phyloP scores from a whole-genome alignment of 2,888 invertebrate species.

The Cataglyphis rosenhaueri region DNA sequence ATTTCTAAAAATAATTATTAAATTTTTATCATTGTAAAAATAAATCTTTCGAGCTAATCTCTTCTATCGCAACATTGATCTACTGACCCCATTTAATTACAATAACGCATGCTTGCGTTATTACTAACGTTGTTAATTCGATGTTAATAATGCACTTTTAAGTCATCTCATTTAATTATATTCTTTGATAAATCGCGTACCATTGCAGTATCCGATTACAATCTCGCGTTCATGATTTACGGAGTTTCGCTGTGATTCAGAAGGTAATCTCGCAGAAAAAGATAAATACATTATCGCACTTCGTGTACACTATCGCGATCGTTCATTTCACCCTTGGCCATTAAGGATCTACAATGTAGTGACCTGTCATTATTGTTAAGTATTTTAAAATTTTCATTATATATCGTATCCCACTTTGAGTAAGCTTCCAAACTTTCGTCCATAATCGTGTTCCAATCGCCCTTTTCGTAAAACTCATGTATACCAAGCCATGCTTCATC shows the following conservation, averaged over 20 bases:
- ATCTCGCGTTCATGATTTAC: constrained; percentile 30
- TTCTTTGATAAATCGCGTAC: neutral
- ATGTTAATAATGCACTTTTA: constrained; percentile 6
- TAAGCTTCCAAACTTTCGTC: constrained; percentile 61
- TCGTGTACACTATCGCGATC: no score
- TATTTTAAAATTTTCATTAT: neutral
- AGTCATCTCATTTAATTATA: constrained; percentile 4
- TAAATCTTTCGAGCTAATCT: constrained; percentile 17
- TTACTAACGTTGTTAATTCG: neutral
- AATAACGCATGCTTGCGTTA: neutral
- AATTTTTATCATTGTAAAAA: constrained; percentile 23
- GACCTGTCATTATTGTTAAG: constrained; percentile 54
- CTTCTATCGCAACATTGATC: constrained; percentile 4
- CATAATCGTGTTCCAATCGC: constrained; percentile 64
- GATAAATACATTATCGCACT: constrained; percentile 16
- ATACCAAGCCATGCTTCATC: constrained; percentile 62
- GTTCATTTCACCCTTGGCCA: constrained; percentile 58
- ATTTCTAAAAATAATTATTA: constrained; percentile 24
- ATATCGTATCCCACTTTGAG: constrained; percentile 55
- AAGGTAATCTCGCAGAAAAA: constrained; percentile 61
- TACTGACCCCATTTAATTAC: neutral
- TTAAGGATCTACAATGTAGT: constrained; percentile 58
- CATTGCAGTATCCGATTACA: neutral
- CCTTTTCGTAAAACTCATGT: constrained; percentile 67
- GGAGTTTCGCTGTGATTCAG: constrained; percentile 4